These are phyloP conservation scores for Orius insidiosus DNA, from an alignment of 1,140 invertebrate species.

Conservation along the genomic window DNA sequence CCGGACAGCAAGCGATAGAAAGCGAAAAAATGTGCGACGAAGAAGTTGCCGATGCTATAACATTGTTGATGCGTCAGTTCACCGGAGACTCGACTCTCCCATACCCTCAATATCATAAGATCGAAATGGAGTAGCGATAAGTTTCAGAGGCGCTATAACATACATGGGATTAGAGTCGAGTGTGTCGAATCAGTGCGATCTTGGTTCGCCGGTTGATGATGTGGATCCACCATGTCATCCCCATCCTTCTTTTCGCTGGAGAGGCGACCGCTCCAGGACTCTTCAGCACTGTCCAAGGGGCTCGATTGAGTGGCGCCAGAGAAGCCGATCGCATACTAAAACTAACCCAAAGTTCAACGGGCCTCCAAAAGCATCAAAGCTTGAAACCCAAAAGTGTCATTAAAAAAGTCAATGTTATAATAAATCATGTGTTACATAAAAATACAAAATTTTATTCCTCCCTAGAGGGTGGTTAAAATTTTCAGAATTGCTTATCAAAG, in stretches of 20 bases:
- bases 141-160: constrained; percentile 50
- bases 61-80: constrained; percentile 42
- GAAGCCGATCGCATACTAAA: constrained; percentile 56
- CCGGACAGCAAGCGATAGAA: constrained; percentile 54
- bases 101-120: constrained; percentile 44
- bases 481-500: too few relatives aligned
- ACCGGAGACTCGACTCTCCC: constrained; percentile 47
- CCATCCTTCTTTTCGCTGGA: constrained; percentile 64
- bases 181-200: constrained; percentile 2
- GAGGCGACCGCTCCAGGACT: constrained; percentile 66
- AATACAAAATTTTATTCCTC: too few relatives aligned
- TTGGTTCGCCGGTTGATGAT: constrained; percentile 11
- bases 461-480: too few relatives aligned
- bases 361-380: background rate
- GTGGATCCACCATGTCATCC: constrained; percentile 23
- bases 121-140: constrained; percentile 56
- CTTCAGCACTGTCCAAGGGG: constrained; percentile 65
- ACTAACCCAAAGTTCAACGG: constrained; percentile 6
- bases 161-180: constrained; percentile 47
- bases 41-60: constrained; percentile 28
- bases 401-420: too few relatives aligned
- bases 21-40: constrained; percentile 51
- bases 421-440: too few relatives aligned
- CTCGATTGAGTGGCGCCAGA: constrained; percentile 57
- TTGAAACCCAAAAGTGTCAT: too few relatives aligned